Evolutionary conservation across 2,888 invertebrate species (phyloP), one percentile per base, ranked within the genome.

Genomic region (Adineta ricciae): DNA sequence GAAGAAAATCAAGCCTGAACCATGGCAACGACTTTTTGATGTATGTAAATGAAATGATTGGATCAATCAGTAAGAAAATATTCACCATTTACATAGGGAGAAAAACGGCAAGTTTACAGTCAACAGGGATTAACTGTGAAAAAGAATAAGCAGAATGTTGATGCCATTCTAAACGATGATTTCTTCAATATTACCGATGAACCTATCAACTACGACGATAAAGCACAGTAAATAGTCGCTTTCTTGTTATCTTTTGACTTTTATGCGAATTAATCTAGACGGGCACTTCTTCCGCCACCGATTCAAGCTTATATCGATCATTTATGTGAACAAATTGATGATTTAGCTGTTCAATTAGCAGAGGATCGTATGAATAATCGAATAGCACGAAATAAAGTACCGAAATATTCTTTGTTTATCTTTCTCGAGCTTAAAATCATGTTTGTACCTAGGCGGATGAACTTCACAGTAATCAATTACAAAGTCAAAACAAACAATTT

Each of bases 321-420:
- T 73, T 73, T 73, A 73, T 21, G 5, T 73, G 73, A 73, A 73
- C 73, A 73, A 41, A 21, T 73, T 24, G 73, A 73, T 73, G 73
- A 73, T 73, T 73, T 73, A 73, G n/a, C 38, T 24, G 36, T 73
- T 38, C 41, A 38, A 73, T 73, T 73, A 73, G 73, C 36, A 11
- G 73, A 73, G 38, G 73, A 73, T 38, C 73, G 73, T 24, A 36
- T 73, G 21, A 73, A 73, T 73, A 36, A 73, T 41, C 36, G 21
- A 73, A 36, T 21, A 73, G 11, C 73, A 73, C 73, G 73, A 38
- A 7, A 3, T 38, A 73, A 41, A 24, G 73, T 73, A 73, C 24
- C 8, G 11, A 46, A 46, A 8, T 8, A 8, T 56, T 56, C 56
- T 5, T 21, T n/a, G 21, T n/a, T 7, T 56, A n/a, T 56, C 5